Evolutionary conservation across 2,113 vertebrate genomes (phyloP).

Genomic region (Indicator maculatus): DNA sequence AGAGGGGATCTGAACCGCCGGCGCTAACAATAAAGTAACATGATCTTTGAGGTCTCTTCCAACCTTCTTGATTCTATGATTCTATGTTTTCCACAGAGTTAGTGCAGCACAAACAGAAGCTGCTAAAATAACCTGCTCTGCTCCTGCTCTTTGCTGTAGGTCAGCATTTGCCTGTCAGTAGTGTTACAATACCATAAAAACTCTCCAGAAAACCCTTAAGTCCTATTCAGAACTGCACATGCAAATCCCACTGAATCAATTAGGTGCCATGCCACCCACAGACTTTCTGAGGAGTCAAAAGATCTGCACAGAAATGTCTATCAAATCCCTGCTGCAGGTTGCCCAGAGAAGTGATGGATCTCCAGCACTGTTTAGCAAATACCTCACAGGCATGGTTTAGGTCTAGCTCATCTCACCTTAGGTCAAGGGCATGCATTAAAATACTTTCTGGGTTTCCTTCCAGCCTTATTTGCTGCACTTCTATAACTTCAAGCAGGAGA

Average conservation of each 20-base stretch:
- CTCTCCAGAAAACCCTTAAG: background rate
- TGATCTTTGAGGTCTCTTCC: too few relatives aligned
- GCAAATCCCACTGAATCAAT: background rate
- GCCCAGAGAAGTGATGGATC: background rate
- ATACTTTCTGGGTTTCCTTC: background rate
- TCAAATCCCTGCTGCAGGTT: background rate
- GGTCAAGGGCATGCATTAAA: background rate
- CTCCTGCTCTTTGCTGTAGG: background rate
- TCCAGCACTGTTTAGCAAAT: background rate
- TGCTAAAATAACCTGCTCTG: background rate
- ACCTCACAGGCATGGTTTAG: rapidly evolving
- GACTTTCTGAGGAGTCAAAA: background rate
- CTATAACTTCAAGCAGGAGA: background rate
- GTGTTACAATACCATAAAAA: background rate
- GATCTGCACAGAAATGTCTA: background rate
- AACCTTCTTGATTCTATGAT: too few relatives aligned
- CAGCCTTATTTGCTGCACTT: background rate
- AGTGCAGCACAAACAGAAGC: background rate
- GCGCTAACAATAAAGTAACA: background rate
- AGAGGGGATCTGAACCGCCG: background rate
- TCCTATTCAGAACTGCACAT: rapidly evolving
- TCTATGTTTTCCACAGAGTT: rapidly evolving
- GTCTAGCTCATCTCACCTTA: background rate
- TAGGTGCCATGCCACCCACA: rapidly evolving
- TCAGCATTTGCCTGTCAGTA: background rate